Conservation (phyloP, 2,113 vertebrate genomes). For the Spizaetus ornatus region DNA sequence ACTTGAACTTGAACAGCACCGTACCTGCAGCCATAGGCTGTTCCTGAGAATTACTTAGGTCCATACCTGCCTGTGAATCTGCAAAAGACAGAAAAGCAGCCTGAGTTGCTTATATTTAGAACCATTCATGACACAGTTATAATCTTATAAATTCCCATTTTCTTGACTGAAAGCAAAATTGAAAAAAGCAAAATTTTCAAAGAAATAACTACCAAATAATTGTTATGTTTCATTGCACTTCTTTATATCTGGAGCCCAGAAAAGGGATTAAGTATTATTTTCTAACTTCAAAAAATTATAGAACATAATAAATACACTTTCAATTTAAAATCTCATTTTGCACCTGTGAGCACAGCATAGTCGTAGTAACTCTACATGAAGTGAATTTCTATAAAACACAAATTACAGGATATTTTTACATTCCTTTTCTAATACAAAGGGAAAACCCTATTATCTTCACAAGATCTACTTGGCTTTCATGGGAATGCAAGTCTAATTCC, state of each 20-base stretch:
- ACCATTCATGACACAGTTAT: fast-evolving
- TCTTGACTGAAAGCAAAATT: not conserved
- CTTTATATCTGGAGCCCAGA: not conserved
- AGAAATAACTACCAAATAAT: not conserved
- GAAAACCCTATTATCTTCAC: not conserved
- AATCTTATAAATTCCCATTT: not conserved
- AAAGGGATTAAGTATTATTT: not conserved
- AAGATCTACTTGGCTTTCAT: not conserved
- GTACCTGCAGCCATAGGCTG: slow-evolving; percentile 69
- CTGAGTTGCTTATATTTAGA: not conserved
- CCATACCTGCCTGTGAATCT: slow-evolving; percentile 65
- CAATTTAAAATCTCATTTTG: not conserved
- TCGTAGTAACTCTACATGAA: fast-evolving
- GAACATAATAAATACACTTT: not conserved
- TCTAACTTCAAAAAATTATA: not conserved
- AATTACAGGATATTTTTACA: not conserved
- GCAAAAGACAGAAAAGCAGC: slow-evolving; percentile 32
- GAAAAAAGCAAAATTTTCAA: not conserved
- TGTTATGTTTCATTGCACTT: not conserved
- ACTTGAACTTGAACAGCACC: not conserved
- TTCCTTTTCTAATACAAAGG: not conserved
- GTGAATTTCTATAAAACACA: not conserved
- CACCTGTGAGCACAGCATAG: not conserved
- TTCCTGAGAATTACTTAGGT: slow-evolving; percentile 70
- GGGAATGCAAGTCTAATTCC: not conserved